Conservation (phyloP, 2,797 vertebrate species). For the Sitta carolinensis region DNA sequence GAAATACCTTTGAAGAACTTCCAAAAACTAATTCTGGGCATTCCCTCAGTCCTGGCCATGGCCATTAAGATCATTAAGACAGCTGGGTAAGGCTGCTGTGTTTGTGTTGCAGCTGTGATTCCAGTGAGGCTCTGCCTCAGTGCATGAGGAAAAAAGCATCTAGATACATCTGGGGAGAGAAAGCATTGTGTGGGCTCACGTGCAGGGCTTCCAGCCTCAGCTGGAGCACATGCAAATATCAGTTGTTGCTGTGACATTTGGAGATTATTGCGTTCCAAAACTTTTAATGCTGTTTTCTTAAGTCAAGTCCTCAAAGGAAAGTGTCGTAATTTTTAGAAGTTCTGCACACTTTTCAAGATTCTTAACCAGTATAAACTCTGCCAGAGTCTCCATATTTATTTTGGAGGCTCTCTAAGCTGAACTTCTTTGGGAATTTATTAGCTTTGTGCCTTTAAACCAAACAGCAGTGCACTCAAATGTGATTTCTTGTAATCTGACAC, state of each 20-base stretch:
- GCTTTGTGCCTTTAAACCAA: not conserved
- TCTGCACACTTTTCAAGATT: not conserved
- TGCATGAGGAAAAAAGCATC: accelerated
- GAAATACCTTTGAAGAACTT: not conserved
- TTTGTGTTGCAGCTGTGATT: accelerated
- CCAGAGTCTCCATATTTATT: not conserved
- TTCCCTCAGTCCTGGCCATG: not conserved
- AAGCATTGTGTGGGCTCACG: accelerated
- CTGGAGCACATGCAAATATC: not conserved
- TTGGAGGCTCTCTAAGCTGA: not conserved
- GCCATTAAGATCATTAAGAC: not conserved
- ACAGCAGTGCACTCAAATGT: accelerated
- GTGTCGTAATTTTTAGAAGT: not conserved
- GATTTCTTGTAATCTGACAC: not conserved
- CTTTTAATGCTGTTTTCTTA: not conserved
- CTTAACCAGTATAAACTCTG: not conserved
- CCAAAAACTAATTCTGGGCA: not conserved
- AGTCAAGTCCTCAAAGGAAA: not conserved
- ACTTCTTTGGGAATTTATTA: not conserved
- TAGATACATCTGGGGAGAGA: accelerated
- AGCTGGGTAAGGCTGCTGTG: not conserved
- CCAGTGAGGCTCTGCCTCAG: not conserved
- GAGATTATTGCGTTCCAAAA: not conserved
- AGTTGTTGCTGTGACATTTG: not conserved
- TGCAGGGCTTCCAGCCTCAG: accelerated